Evolutionary conservation across 2,113 vertebrate genomes (phyloP), one percentile per base, ranked within the genome.

Genomic region (Aix galericulata): DNA sequence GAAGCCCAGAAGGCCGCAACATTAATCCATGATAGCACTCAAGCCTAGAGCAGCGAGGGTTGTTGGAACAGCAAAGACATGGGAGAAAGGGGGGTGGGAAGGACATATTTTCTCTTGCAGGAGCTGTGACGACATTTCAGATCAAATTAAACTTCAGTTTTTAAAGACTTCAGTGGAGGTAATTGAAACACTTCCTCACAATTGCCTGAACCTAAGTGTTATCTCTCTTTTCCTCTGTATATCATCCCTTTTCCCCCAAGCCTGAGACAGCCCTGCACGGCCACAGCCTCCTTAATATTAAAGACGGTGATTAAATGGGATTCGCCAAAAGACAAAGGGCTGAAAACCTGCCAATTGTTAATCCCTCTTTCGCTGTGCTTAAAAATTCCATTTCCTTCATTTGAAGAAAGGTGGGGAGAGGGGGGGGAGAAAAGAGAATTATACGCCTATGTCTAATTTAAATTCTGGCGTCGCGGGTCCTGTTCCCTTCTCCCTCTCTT

Each of bases 301-400:
- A 97, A 97, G 96, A 90, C 55, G 52, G 94, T 86, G 71, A 97
- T 96, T 97, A 97, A 97, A 97, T 96, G 89, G 94, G 95, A 97
- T 97, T 98, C 96, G 75, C 91, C 84, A 92, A 97, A 97, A 98
- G 96, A 98, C 95, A 97, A 96, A 97, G 91, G 97, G 96, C 91
- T 89, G 86, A 96, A 97, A 96, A 94, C 86, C 96, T 91, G 89
- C 94, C 95, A 93, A 95, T 96, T 96, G 95, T 97, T 98, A 96
- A 97, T 98, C 91, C 96, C 96, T 96, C 90, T 96, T 95, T 94
- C 63, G 48, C 90, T 82, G 94, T 72, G 95, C 94, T 98, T 97
- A 97, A 97, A 98, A 97, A 98, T 97, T 97, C 97, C 92, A 96
- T 97, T 98, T 98, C 95, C 91, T 97, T 97, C 94, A 94, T 95